Percentiles rank a stretch among this genome's conserved stretches.
phyloP scores from a whole-genome alignment of 2,113 vertebrate species.

The Notothenia coriiceps region DNA sequence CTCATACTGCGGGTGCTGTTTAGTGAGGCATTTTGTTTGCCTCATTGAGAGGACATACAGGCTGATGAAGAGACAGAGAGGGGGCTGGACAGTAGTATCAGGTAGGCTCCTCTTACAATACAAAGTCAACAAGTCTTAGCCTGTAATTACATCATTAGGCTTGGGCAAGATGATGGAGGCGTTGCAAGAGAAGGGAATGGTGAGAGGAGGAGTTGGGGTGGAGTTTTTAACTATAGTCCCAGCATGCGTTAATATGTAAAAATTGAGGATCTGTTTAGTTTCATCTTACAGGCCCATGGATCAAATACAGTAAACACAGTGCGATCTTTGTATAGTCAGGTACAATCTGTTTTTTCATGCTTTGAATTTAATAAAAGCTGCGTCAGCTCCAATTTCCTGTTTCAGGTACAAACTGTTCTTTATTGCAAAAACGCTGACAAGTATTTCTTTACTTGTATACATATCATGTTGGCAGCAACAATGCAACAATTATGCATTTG shows the following conservation, averaged over 20 bases:
- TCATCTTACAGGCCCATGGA: conserved; percentile 29
- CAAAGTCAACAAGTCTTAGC: conserved; percentile 79
- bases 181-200: conserved; percentile 40
- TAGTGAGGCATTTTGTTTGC: conserved; percentile 21
- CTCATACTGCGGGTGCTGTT: conserved; percentile 35
- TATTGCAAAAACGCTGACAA: background rate
- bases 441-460: background rate
- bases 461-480: background rate
- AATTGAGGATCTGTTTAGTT: conserved; percentile 50
- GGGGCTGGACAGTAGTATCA: conserved; percentile 62
- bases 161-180: conserved; percentile 52
- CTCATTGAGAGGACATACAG: conserved; percentile 21
- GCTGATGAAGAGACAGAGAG: conserved; percentile 15
- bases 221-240: conserved; percentile 51
- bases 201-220: conserved; percentile 45
- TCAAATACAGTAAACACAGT: conserved; percentile 20
- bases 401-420: background rate
- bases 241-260: conserved; percentile 51
- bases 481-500: background rate
- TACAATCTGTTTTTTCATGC: conserved; percentile 1
- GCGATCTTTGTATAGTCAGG: background rate
- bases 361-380: conserved; percentile 13
- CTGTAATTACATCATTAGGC: conserved; percentile 84
- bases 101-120: conserved; percentile 69
- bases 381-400: background rate